These are phyloP conservation scores for Elmis aenea DNA, from an alignment of 2,888 invertebrate species.

Conservation along the genomic window DNA sequence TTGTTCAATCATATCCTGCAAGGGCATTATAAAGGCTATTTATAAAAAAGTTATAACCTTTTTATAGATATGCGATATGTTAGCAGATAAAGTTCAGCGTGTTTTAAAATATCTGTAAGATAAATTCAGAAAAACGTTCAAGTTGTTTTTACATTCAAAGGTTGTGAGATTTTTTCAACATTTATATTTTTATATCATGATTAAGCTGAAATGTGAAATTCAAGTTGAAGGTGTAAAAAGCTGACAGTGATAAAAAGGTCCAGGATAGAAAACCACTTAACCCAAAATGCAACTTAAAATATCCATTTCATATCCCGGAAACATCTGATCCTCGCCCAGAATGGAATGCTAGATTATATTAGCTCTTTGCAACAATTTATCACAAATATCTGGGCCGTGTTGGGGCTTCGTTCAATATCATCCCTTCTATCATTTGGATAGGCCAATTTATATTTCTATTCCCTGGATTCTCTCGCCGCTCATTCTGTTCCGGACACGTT, in stretches of 20 bases:
- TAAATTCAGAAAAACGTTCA: too few species aligned
- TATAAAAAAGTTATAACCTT: too few species aligned
- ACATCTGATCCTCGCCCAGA: constrained; percentile 34
- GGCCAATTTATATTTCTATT: constrained; percentile 28
- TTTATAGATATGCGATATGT: too few species aligned
- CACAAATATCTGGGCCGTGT: constrained; percentile 31
- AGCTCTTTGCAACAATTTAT: constrained; percentile 33
- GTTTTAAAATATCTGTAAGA: too few species aligned
- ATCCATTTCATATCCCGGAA: constrained; percentile 26
- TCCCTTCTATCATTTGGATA: constrained; percentile 29
- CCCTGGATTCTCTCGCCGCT: constrained; percentile 17
- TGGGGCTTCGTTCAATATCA: constrained; percentile 29
- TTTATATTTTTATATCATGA: too few species aligned
- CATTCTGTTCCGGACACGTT: constrained; percentile 19
- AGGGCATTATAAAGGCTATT: too few species aligned
- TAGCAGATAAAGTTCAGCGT: too few species aligned
- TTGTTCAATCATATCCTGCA: too few species aligned
- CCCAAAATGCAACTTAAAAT: constrained; percentile 28
- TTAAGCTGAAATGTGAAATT: too few species aligned
- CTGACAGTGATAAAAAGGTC: constrained; percentile 34
- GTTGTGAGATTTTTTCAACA: too few species aligned
- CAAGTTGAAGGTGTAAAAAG: constrained; percentile 15
- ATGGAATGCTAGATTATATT: constrained; percentile 33
- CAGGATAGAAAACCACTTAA: constrained; percentile 38
- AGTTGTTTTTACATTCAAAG: too few species aligned